Conservation (phyloP, 1,140 invertebrate species). For the Mamestra configurata region DNA sequence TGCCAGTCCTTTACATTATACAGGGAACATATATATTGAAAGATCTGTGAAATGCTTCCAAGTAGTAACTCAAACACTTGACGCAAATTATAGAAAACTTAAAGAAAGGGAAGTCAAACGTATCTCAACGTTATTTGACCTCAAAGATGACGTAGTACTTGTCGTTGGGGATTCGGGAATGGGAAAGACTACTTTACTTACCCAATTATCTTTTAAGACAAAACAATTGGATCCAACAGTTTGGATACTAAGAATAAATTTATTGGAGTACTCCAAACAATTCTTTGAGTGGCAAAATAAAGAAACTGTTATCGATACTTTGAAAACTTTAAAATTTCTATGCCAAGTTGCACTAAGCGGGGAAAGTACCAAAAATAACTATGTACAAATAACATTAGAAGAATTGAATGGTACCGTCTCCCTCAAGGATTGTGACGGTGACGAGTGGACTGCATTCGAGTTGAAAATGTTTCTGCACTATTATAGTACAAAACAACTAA, state of each 20-base stretch:
- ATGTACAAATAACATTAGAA: neutral
- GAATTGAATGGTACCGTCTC: neutral
- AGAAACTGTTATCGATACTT: too few species aligned
- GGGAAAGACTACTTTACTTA: constrained; percentile 11
- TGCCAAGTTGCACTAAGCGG: neutral
- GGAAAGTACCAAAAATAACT: neutral
- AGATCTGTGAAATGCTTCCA: too few species aligned
- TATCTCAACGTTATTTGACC: too few species aligned
- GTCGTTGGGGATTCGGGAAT: neutral
- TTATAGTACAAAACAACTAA: neutral
- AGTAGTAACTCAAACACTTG: too few species aligned
- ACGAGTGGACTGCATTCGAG: constrained; percentile 4
- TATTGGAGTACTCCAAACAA: neutral
- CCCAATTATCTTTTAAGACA: neutral
- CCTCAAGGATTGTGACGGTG: neutral
- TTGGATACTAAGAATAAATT: constrained; percentile 27
- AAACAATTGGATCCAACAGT: neutral
- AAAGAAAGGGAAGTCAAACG: too few species aligned
- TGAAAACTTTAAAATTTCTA: constrained; percentile 9
- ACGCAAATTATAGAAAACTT: too few species aligned
- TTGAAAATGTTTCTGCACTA: constrained; percentile 18
- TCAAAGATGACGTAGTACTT: neutral
- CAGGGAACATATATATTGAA: too few species aligned
- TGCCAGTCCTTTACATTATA: too few species aligned
- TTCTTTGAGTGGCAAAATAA: neutral